phyloP scores from a whole-genome alignment of 2,888 invertebrate genomes.

The Metalampra italica region DNA sequence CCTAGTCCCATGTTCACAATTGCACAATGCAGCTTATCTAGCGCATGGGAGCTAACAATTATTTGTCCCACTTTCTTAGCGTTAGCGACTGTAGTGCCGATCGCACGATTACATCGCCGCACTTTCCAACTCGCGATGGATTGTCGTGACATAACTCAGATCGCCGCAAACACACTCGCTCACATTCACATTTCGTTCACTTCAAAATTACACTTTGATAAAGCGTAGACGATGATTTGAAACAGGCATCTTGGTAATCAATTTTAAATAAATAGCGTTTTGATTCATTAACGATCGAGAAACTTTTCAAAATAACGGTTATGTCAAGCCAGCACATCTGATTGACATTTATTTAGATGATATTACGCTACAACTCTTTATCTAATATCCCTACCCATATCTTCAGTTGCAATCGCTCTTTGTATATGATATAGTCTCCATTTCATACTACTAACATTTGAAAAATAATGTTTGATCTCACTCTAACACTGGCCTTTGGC shows the following conservation, averaged over 20 bases:
- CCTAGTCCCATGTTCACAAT: constrained; percentile 51
- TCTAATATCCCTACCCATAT: too few species aligned
- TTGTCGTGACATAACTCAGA: constrained; percentile 44
- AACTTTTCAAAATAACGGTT: too few species aligned
- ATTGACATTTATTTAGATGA: too few species aligned
- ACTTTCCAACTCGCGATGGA: constrained; percentile 40
- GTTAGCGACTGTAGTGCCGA: constrained; percentile 23
- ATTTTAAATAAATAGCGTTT: too few species aligned
- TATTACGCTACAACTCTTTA: too few species aligned
- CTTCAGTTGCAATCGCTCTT: too few species aligned
- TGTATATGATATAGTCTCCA: too few species aligned
- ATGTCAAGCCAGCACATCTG: too few species aligned
- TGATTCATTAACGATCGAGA: too few species aligned
- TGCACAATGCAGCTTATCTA: constrained; percentile 72
- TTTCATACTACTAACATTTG: background rate
- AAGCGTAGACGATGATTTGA: background rate
- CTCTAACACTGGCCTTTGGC: background rate
- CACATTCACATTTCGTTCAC: constrained; percentile 28
- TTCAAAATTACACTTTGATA: constrained; percentile 12
- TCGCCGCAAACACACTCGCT: constrained; percentile 20
- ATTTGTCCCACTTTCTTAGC: constrained; percentile 61
- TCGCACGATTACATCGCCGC: constrained; percentile 43
- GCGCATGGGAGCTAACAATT: constrained; percentile 59
- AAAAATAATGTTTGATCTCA: background rate
- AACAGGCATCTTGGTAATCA: background rate